A percentile compares a stretch with the other conserved stretches of the same genome.
phyloP scores from a whole-genome alignment of 2,888 invertebrate species.

The Eupithecia inturbata region DNA sequence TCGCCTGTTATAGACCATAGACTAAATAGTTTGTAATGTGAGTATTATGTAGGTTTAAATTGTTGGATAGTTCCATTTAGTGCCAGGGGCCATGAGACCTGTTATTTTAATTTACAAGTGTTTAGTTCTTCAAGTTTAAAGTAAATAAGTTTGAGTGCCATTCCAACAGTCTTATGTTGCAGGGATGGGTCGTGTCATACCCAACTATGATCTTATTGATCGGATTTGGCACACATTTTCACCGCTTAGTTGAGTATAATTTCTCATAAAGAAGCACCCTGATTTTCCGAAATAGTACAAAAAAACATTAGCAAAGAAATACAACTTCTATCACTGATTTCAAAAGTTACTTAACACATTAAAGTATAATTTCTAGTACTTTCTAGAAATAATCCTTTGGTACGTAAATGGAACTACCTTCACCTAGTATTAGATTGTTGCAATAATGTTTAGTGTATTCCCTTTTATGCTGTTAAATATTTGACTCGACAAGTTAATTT shows the following conservation, averaged over 20 bases:
- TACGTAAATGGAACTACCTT: conserved; percentile 21
- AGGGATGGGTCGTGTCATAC: neutral
- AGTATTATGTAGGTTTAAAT: conserved; percentile 40
- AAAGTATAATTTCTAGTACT: neutral
- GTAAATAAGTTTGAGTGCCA: neutral
- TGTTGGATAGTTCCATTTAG: conserved; percentile 23
- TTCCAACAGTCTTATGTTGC: neutral
- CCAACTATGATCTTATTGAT: neutral
- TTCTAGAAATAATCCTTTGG: neutral
- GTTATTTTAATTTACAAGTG: neutral
- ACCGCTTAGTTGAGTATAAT: neutral
- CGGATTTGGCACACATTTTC: neutral
- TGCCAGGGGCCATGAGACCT: neutral
- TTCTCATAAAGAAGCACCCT: neutral
- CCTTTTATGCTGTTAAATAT: conserved; percentile 8
- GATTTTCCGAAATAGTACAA: neutral
- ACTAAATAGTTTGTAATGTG: conserved; percentile 39
- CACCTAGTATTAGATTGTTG: conserved; percentile 37
- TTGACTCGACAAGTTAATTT: neutral
- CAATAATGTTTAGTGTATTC: conserved; percentile 31
- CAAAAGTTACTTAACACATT: neutral
- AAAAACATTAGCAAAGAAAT: neutral
- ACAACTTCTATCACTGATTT: neutral
- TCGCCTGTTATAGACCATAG: conserved; percentile 46
- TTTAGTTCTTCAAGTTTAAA: neutral